Conservation (phyloP, 2,888 invertebrate species). For the Leptinotarsa rubiginosa region DNA sequence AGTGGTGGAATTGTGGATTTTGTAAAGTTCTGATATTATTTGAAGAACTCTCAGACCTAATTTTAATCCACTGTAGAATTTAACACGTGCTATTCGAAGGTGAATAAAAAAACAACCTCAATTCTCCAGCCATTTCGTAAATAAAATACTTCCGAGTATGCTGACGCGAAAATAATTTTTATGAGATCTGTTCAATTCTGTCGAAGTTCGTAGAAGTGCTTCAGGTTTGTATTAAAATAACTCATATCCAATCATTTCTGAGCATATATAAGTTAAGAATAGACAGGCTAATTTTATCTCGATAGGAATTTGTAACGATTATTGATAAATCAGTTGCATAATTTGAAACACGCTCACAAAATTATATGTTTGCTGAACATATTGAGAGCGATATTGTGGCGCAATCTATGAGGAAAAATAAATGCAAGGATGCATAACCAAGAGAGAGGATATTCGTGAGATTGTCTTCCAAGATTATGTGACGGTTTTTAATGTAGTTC, state of each 20-base stretch:
- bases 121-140: neutral
- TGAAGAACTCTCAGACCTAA: no score
- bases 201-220: neutral
- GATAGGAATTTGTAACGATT: slow-evolving; percentile 14
- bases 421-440: no score
- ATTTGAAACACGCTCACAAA: slow-evolving; percentile 10
- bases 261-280: slow-evolving; percentile 8
- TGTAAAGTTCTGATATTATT: no score
- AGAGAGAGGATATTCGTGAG: no score
- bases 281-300: slow-evolving; percentile 14
- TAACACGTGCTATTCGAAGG: neutral
- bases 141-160: neutral
- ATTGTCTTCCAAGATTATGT: no score
- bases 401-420: neutral
- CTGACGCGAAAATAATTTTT: neutral
- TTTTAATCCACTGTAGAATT: neutral
- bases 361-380: neutral
- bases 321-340: slow-evolving; percentile 10
- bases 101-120: neutral
- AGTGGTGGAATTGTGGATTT: no score
- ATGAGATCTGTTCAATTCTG: neutral
- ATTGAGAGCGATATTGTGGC: neutral
- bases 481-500: no score
- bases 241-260: neutral
- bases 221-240: slow-evolving; percentile 9